Evolutionary conservation across 2,797 vertebrate genomes (phyloP).

Genomic region (Amphiprion clarkii): DNA sequence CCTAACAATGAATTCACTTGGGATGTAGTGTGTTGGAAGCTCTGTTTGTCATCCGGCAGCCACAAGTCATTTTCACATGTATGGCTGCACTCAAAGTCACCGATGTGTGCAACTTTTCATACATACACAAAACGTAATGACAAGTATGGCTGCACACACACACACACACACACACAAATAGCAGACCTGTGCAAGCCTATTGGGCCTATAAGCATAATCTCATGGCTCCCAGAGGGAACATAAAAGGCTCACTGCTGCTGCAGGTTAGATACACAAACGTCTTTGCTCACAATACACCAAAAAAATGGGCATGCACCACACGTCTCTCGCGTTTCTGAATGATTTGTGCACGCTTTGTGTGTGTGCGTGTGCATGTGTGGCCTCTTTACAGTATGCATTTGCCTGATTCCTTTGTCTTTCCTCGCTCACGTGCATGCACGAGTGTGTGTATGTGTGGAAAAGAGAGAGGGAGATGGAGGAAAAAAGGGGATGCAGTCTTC

Average conservation of each 20-base stretch:
- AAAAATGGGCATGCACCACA: background rate
- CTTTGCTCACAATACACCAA: background rate
- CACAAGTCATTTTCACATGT: slow-evolving; percentile 42
- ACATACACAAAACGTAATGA: background rate
- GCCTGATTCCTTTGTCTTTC: slow-evolving; percentile 31
- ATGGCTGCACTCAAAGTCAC: slow-evolving; percentile 25
- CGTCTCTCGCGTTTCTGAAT: background rate
- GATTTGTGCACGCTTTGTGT: background rate
- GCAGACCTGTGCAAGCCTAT: background rate
- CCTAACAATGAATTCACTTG: slow-evolving; percentile 48
- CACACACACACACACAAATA: background rate
- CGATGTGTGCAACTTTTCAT: slow-evolving; percentile 11
- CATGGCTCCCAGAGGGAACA: slow-evolving; percentile 22
- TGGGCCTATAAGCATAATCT: slow-evolving; percentile 15
- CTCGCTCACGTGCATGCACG: slow-evolving; percentile 1
- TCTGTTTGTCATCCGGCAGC: slow-evolving; percentile 34
- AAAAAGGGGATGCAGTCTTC: slow-evolving; percentile 63
- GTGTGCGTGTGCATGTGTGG: background rate
- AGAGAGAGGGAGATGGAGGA: slow-evolving; percentile 33
- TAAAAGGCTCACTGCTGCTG: slow-evolving; percentile 17
- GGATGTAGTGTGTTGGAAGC: slow-evolving; percentile 20
- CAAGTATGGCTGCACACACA: background rate
- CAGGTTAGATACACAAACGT: background rate
- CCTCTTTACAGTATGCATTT: slow-evolving; percentile 15
- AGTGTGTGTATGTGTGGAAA: slow-evolving; percentile 8